These are phyloP conservation scores for Rhagium mordax DNA, from an alignment of 2,888 invertebrate species.

Conservation along the genomic window DNA sequence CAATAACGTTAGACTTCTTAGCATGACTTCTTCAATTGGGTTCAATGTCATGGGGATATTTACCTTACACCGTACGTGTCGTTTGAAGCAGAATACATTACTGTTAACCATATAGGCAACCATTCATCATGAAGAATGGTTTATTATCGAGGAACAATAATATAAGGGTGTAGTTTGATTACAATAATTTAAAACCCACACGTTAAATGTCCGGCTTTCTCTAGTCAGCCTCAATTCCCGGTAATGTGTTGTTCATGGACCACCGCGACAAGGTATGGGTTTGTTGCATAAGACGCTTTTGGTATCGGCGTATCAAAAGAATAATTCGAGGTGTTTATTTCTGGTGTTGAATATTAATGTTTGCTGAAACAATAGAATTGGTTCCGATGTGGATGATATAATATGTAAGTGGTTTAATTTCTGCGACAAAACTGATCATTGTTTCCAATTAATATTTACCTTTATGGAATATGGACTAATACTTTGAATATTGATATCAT, in stretches of 20 bases:
- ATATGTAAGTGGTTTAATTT: background rate
- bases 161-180: constrained; percentile 20
- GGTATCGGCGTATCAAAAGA: background rate
- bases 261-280: background rate
- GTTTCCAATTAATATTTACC: no score
- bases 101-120: constrained; percentile 1
- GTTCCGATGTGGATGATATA: background rate
- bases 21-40: background rate
- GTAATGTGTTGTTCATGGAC: background rate
- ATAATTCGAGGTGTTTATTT: background rate
- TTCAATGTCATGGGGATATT: constrained; percentile 23
- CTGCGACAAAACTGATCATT: no score
- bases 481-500: no score
- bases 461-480: no score
- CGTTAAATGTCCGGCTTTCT: constrained; percentile 3
- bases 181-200: constrained; percentile 18
- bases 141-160: constrained; percentile 18
- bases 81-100: constrained; percentile 12
- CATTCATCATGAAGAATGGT: constrained; percentile 7
- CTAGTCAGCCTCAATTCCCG: background rate
- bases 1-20: background rate
- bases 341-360: background rate
- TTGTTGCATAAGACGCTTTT: background rate
- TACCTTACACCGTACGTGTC: background rate
- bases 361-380: background rate